A percentile compares a stretch with the other conserved stretches of the same genome.
Evolutionary conservation across 2,888 invertebrate genomes (phyloP).

Genomic region (Drosophila peninsularis): DNA sequence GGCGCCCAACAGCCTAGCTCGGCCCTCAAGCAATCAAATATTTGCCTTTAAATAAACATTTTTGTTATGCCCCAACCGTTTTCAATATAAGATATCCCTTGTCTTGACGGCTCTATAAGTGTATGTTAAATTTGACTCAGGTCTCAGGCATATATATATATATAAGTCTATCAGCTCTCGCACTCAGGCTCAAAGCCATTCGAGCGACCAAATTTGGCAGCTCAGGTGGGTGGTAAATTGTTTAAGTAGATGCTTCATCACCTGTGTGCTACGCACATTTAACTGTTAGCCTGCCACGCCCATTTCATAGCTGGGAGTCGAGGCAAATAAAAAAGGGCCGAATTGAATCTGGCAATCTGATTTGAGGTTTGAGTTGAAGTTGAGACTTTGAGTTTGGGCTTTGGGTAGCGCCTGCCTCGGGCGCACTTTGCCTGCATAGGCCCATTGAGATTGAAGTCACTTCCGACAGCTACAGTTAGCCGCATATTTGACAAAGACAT

Average conservation of each 20-base stretch:
- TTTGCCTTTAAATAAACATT: not conserved
- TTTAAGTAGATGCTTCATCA: constrained; percentile 43
- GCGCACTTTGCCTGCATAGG: constrained; percentile 8
- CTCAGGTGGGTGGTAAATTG: constrained; percentile 21
- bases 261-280: constrained; percentile 32
- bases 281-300: constrained; percentile 17
- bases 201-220: constrained; percentile 26
- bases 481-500: constrained; percentile 67
- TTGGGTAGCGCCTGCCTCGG: too few species aligned
- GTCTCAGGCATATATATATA: not conserved
- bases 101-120: not conserved
- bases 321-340: not conserved
- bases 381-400: constrained; percentile 1
- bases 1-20: not conserved
- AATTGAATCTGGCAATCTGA: constrained; percentile 8
- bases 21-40: not conserved
- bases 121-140: not conserved
- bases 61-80: not conserved
- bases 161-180: not conserved
- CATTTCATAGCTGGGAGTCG: constrained; percentile 29
- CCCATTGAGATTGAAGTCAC: constrained; percentile 51
- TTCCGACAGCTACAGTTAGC: constrained; percentile 37
- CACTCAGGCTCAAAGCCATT: constrained; percentile 15
- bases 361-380: constrained; percentile 4
- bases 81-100: not conserved